Evolutionary conservation across 2,113 vertebrate species (phyloP).

Genomic region (Gadus chalcogrammus): DNA sequence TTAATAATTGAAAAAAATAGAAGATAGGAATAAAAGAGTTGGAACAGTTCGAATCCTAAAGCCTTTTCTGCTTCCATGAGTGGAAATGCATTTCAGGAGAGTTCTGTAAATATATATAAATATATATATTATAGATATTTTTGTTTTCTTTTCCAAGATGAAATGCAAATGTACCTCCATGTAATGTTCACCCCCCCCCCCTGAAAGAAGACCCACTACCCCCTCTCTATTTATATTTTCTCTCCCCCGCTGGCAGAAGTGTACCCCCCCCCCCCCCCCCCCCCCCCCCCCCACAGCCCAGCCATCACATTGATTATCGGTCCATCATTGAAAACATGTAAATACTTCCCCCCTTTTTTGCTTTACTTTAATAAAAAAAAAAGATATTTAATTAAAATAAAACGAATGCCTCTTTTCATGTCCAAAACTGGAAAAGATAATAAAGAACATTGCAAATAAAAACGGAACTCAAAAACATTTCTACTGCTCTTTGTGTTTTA

Average conservation of each 20-base stretch:
- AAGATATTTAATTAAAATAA: conserved; percentile 87
- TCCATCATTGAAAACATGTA: conserved; percentile 79
- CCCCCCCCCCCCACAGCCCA: no score
- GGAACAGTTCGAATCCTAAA: conserved; percentile 56
- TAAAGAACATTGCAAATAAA: conserved; percentile 73
- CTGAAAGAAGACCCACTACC: conserved; percentile 44
- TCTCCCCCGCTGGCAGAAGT: conserved; percentile 76
- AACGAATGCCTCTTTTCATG: conserved; percentile 86
- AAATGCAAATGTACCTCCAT: conserved; percentile 58
- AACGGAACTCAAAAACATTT: neutral
- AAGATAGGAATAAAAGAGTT: conserved; percentile 27
- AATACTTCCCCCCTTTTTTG: conserved; percentile 73
- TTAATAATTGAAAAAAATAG: conserved; percentile 32
- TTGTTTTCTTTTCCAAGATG: conserved; percentile 49
- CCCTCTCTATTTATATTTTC: conserved; percentile 82
- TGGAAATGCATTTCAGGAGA: conserved; percentile 70
- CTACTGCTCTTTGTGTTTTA: conserved; percentile 8
- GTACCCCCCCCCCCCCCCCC: conserved; percentile 60
- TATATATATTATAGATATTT: conserved; percentile 36
- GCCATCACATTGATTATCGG: conserved; percentile 77
- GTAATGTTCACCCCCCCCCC: conserved; percentile 21
- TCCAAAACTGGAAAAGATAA: conserved; percentile 82
- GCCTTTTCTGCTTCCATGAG: conserved; percentile 68
- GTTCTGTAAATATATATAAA: conserved; percentile 72
- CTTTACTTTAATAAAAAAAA: conserved; percentile 81